Base-by-base conservation (phyloP, 2,113 vertebrate species). In the Halcyon malimbica region DNA sequence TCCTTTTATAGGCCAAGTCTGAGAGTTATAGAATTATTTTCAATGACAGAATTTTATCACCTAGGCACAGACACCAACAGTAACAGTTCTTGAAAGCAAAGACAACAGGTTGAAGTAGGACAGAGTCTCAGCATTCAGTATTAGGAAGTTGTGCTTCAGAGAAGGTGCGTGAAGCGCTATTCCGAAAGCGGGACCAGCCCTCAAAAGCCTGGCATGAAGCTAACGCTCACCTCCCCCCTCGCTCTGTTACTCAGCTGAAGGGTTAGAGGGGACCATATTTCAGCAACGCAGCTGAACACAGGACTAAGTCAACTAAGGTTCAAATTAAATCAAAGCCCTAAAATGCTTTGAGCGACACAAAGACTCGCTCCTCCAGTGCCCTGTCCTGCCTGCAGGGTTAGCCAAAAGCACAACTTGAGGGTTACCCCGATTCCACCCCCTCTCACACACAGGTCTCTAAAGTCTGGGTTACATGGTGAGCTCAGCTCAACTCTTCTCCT, bases 41-140 rank as follows among this genome's bases (percentile, higher is more conserved):
- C 65, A 89, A 79, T 23, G 5, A 82, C 8, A 87, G 53, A 92
- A 89, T 73, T 75, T 92, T 73, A 82, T 82, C 65, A 69, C 23
- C 69, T 76, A 39, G 62, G 84, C 67, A 94, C 68, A 92, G 92
- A 94, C 92, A 96, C 83, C 87, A 96, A 96, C 90, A 93, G 93
- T 94, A 91, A 95, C 91, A 96, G 95, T 46, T 95, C 90, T 94
- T 54, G 65, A 80, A 91, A 93, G 91, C 91, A 94, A 97, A 97
- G 92, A 80, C 91, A 95, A 94, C 37, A 96, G 77, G 83, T 1
- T 95, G 77, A 89, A 94, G 94, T 79, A 59, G 77, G 81, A 75
- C 57, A 94, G 87, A 65, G 48, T 82, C 60, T 92, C 37, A 87
- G 76, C 13, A 1, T 56, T 63, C 7, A 6, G 1, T 35, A 74